Evolutionary conservation across 2,797 vertebrate genomes (phyloP), one percentile per base, ranked within the genome.

Genomic region (Coendou prehensilis): DNA sequence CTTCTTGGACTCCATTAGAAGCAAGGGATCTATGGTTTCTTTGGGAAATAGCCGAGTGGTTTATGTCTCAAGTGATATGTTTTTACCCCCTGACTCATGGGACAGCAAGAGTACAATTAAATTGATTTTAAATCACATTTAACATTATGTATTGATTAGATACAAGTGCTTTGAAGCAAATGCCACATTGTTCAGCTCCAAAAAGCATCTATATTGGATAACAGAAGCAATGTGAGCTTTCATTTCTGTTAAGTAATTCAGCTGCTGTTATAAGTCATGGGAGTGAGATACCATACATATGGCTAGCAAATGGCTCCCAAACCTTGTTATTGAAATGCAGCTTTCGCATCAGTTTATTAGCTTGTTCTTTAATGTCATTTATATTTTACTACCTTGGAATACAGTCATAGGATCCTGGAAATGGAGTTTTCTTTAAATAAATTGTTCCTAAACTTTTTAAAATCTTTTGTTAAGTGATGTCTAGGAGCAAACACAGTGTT

Each of bases 61-160:
- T 98, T 98, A 73, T 87, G 45, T 95, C 73, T 90, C 96, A 96
- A 79, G 84, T 93, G 81, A 76, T 97, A 98, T 95, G 73, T 97
- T 96, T 96, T 45, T 95, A 96, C 93, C 92, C 89, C 41, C 15
- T 97, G 93, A 97, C 97, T 97, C 95, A 92, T 6, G 6, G 76
- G 83, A 93, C n/a, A 98, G 87, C 96, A 92, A 94, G 89, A 97
- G 87, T 89, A 93, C 75, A 97, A 97, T 97, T 97, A 97, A 85
- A 98, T 98, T 98, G 98, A 98, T 98, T 98, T 98, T 97, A 95
- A 98, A 96, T 94, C 97, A 96, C 93, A 0, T 97, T 98, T 98
- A 97, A 71, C 97, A 97, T 97, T 95, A 94, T 3, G 0, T 98
- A 98, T 98, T 97, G 98, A 98, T 98, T 94, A 94, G 75, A 91